These are phyloP conservation scores for Eristalis intricaria DNA, from an alignment of 2,888 invertebrate genomes.

Conservation along the genomic window DNA sequence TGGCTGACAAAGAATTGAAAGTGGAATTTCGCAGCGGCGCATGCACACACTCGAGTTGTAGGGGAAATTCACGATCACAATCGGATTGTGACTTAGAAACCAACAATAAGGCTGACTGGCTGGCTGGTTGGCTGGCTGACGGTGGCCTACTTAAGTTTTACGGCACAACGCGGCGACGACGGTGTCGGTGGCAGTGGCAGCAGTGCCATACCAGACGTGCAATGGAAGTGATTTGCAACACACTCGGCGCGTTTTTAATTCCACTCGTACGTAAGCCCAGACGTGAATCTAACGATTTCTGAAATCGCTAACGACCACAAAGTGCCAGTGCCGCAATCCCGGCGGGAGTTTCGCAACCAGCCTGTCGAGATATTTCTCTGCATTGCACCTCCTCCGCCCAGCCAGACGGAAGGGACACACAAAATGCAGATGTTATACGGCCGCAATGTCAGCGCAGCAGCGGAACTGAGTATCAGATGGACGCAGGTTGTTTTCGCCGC, in stretches of 20 bases:
- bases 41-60: slow-evolving; percentile 18
- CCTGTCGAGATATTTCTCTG: background rate
- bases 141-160: slow-evolving; percentile 60
- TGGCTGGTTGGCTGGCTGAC: slow-evolving; percentile 49
- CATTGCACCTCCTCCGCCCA: background rate
- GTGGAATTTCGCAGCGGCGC: slow-evolving; percentile 58
- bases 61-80: slow-evolving; percentile 67
- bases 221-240: slow-evolving; percentile 64
- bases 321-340: slow-evolving; percentile 45
- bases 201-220: slow-evolving; percentile 29
- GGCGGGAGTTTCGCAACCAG: slow-evolving; percentile 56
- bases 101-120: slow-evolving; percentile 48
- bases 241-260: slow-evolving; percentile 40
- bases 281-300: slow-evolving; percentile 53
- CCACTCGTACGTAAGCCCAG: slow-evolving; percentile 35
- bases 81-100: slow-evolving; percentile 55
- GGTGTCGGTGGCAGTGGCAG: background rate
- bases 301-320: slow-evolving; percentile 67
- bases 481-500: slow-evolving; percentile 42
- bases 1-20: slow-evolving; percentile 49
- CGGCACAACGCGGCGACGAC: background rate
- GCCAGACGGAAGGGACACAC: slow-evolving; percentile 25
- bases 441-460: slow-evolving; percentile 55
- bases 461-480: slow-evolving; percentile 58
- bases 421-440: slow-evolving; percentile 61